Evolutionary conservation across 1,140 invertebrate genomes (phyloP).

Genomic region (Zophobas morio): DNA sequence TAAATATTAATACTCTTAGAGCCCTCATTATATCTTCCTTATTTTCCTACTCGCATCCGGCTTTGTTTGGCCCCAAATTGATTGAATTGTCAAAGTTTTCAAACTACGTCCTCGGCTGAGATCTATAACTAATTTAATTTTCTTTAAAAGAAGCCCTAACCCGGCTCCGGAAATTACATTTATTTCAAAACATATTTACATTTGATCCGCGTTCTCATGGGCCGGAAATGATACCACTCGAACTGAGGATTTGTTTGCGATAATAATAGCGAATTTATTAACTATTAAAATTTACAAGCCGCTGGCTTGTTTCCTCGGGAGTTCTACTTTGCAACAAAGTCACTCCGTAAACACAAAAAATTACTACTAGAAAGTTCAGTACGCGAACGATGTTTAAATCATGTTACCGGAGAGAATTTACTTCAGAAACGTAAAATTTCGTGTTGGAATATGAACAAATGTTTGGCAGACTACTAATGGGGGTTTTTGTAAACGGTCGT

Average conservation of each 20-base stretch:
- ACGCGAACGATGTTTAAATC: no score
- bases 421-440: no score
- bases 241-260: constrained; percentile 19
- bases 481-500: no score
- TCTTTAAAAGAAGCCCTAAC: neutral
- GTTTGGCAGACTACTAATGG: no score
- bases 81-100: constrained; percentile 35
- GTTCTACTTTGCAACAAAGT: no score
- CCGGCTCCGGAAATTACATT: constrained; percentile 23
- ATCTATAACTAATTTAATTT: constrained; percentile 23
- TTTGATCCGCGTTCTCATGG: constrained; percentile 11
- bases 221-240: constrained; percentile 19
- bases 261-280: neutral
- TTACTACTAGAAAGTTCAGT: no score
- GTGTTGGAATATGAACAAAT: no score
- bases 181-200: constrained; percentile 16
- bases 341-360: no score
- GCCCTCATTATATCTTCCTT: constrained; percentile 11
- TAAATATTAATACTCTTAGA: constrained; percentile 34
- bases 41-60: constrained; percentile 1
- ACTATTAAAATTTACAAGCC: no score
- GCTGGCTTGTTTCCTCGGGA: no score
- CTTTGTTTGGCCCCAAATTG: constrained; percentile 8
- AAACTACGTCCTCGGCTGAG: neutral
- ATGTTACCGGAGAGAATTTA: no score